Evolutionary conservation across 2,797 vertebrate species (phyloP).

Genomic region (Euthynnus affinis): DNA sequence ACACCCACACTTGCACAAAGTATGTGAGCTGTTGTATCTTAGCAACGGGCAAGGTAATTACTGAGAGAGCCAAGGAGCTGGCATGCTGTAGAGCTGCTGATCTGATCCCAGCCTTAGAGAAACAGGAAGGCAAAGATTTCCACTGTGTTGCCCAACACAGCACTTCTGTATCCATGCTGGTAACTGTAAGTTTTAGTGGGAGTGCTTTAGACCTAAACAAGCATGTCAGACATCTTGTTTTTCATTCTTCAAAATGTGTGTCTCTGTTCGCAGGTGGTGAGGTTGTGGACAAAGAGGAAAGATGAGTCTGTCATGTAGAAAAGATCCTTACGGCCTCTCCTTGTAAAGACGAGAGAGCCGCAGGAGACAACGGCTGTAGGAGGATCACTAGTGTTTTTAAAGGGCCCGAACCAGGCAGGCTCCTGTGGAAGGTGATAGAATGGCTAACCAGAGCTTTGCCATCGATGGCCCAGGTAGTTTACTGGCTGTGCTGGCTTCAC

Average conservation of each 20-base stretch:
- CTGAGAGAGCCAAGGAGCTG: conserved; percentile 86
- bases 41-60: conserved; percentile 88
- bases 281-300: conserved; percentile 78
- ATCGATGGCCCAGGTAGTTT: conserved; percentile 83
- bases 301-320: conserved; percentile 83
- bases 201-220: conserved; percentile 8
- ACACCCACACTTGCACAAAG: conserved; percentile 87
- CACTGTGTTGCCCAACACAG: conserved; percentile 72
- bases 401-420: conserved; percentile 67
- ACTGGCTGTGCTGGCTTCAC: conserved; percentile 78
- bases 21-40: conserved; percentile 87
- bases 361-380: conserved; percentile 64
- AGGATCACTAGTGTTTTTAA: conserved; percentile 71
- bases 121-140: conserved; percentile 78
- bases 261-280: conserved; percentile 79
- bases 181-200: conserved; percentile 36
- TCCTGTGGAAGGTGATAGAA: conserved; percentile 70
- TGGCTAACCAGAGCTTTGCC: conserved; percentile 85
- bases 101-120: conserved; percentile 80
- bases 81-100: conserved; percentile 85
- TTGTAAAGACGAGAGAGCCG: conserved; percentile 77
- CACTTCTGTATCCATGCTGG: conserved; percentile 53
- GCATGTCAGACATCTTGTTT: conserved; percentile 61
- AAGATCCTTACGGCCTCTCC: conserved; percentile 74
- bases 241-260: conserved; percentile 57